A percentile compares a stretch with the other conserved stretches of the same genome.
phyloP scores from a whole-genome alignment of 2,888 invertebrate species.

The Griposia aprilina region DNA sequence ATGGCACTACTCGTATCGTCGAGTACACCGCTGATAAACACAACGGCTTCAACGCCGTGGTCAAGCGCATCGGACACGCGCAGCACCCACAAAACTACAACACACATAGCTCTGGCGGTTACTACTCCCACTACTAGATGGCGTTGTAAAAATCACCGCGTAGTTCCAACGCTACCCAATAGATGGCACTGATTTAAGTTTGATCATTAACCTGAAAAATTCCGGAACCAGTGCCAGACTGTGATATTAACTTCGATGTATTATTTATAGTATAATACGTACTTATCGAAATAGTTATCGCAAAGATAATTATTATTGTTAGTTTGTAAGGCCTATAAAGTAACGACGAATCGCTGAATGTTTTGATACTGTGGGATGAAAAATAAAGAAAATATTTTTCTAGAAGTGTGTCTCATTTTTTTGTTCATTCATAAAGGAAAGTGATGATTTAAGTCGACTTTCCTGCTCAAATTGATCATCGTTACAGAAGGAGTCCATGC shows the following conservation, averaged over 20 bases:
- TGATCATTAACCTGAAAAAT: conserved; percentile 31
- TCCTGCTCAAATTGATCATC: conserved; percentile 81
- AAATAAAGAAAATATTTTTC: conserved; percentile 67
- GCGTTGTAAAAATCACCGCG: conserved; percentile 59
- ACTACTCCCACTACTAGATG: conserved; percentile 86
- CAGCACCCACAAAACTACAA: conserved; percentile 86
- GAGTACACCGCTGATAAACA: conserved; percentile 89
- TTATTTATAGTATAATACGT: conserved; percentile 64
- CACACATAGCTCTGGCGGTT: conserved; percentile 75
- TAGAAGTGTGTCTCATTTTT: conserved; percentile 35
- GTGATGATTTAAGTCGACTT: conserved; percentile 68
- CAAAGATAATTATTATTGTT: conserved; percentile 55
- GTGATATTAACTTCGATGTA: conserved; percentile 77
- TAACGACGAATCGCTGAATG: conserved; percentile 59
- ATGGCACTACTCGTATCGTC: conserved; percentile 88
- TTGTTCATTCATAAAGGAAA: conserved; percentile 65
- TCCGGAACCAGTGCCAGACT: conserved; percentile 70
- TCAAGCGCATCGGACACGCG: conserved; percentile 87
- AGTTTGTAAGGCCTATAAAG: conserved; percentile 68
- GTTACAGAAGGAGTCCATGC: conserved; percentile 76
- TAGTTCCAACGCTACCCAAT: conserved; percentile 61
- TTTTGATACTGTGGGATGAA: conserved; percentile 72
- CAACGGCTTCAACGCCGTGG: conserved; percentile 89
- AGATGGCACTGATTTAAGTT: conserved; percentile 75
- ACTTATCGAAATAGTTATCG: conserved; percentile 58